These are phyloP conservation scores for Protosalanx chinensis DNA, from an alignment of 2,797 vertebrate genomes.

Conservation along the genomic window DNA sequence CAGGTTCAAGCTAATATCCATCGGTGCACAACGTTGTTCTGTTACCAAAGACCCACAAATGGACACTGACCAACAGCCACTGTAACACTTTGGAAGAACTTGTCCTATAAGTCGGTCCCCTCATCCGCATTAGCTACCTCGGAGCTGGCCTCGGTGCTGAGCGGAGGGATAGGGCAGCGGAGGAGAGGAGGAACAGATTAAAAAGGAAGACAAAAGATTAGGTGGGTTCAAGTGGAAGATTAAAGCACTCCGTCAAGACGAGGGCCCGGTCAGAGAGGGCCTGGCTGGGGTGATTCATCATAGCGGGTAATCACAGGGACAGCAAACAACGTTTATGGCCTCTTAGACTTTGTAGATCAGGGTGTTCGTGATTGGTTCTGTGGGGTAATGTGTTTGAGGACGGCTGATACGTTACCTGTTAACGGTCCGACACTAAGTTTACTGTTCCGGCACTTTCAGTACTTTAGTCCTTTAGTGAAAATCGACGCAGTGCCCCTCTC, in stretches of 20 bases:
- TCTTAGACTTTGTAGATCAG: constrained; percentile 16
- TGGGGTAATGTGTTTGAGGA: constrained; percentile 32
- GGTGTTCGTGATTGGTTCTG: constrained; percentile 31
- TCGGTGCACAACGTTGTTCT: background rate
- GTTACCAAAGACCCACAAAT: background rate
- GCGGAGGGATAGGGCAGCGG: constrained; percentile 25
- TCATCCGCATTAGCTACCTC: constrained; percentile 41
- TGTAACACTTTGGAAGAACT: background rate
- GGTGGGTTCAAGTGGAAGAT: constrained; percentile 59
- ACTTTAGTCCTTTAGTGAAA: background rate
- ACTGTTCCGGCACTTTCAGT: background rate
- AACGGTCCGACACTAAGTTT: background rate
- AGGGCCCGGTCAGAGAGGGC: constrained; percentile 45
- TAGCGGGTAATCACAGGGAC: constrained; percentile 38
- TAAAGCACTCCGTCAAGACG: constrained; percentile 62
- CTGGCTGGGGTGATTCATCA: constrained; percentile 58
- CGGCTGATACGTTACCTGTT: background rate
- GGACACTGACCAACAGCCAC: constrained; percentile 7
- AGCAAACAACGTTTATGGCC: constrained; percentile 19
- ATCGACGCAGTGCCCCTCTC: background rate
- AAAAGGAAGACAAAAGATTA: constrained; percentile 57
- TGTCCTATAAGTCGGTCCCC: constrained; percentile 18
- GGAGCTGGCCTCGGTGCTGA: constrained; percentile 23
- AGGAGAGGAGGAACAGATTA: constrained; percentile 48
- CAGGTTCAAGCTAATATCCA: background rate